Conservation (phyloP, 2,113 vertebrate genomes). For the Camelus bactrianus region DNA sequence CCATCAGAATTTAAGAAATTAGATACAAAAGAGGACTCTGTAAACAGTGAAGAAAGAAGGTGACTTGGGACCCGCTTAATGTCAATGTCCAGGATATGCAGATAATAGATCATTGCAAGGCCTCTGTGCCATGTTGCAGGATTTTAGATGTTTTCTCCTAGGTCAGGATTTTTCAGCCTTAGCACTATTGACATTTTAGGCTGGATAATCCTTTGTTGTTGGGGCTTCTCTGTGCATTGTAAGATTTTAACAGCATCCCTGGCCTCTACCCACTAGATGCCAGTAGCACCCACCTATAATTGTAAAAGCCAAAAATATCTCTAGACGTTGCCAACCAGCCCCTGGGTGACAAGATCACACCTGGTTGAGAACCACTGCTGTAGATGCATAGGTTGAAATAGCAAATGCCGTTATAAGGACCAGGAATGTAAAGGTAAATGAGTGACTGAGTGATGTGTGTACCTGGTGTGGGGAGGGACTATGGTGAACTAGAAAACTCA, state of each 20-base stretch:
- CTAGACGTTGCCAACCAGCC: background rate
- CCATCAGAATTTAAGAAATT: slow-evolving; percentile 14
- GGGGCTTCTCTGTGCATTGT: background rate
- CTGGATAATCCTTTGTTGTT: background rate
- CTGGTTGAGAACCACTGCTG: background rate
- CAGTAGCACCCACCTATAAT: background rate
- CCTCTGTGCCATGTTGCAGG: background rate
- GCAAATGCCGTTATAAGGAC: background rate
- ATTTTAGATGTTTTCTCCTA: slow-evolving; percentile 5
- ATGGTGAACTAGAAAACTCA: background rate
- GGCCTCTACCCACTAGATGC: background rate
- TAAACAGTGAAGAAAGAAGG: background rate
- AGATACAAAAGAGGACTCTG: background rate
- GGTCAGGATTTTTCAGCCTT: background rate
- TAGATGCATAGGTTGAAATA: background rate
- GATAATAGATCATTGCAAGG: background rate
- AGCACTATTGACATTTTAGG: background rate
- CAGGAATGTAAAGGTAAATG: background rate
- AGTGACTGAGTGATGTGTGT: background rate
- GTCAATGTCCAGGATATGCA: background rate
- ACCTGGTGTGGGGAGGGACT: background rate
- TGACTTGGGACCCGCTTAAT: background rate
- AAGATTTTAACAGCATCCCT: background rate
- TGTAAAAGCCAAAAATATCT: background rate
- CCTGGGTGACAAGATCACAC: background rate